Evolutionary conservation across 1,140 invertebrate species (phyloP), one percentile per base, ranked within the genome.

Genomic region (Drosophila trapezifrons): DNA sequence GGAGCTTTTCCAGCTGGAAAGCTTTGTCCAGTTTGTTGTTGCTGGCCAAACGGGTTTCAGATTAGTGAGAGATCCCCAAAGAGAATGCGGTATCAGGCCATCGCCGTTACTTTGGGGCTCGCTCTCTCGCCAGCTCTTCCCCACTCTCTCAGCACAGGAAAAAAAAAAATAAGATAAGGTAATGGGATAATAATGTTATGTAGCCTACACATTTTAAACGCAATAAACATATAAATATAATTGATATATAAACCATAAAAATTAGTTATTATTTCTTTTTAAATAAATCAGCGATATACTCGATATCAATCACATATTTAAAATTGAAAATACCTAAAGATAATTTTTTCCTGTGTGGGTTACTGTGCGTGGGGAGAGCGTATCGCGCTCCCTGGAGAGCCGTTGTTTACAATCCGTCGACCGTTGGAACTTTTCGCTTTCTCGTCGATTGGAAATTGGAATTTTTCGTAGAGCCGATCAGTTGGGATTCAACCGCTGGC

Each of bases 361-460:
- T 22, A 32, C 7, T 63, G 54, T 32, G 60, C 25, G 18, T 40
- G 35, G 15, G 43, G 20, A 66, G 64, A 65, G 59, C 25, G 42
- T 27, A 27, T 42, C 4, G 42, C 45, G 66, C 64, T 71, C 55
- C 76, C 46, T 73, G 55, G 38, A 65, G 51, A 57, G 69, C 42
- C 29, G 74, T 75, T 85, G 82, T 86, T 87, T 86, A 86, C 82
- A 82, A 86, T 62, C 54, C 40, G 54, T 42, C 57, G 47, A 56
- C 43, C 49, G 54, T 84, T 83, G 78, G 78, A 85, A 67, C 57
- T 46, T 62, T 59, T 78, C 4, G 83, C 84, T 86, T 86, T 87
- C 78, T 85, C 66, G 75, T 42, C 70, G 64, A 89, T 86, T 86
- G 83, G 84, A 86, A 86, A 83, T 77, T 86, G 58, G 65, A 78